Evolutionary conservation across 64 coral and sea anemone genomes (phyloP), one percentile per base, ranked within the genome.

Genomic region (Hydrozoanthus tunicans): DNA sequence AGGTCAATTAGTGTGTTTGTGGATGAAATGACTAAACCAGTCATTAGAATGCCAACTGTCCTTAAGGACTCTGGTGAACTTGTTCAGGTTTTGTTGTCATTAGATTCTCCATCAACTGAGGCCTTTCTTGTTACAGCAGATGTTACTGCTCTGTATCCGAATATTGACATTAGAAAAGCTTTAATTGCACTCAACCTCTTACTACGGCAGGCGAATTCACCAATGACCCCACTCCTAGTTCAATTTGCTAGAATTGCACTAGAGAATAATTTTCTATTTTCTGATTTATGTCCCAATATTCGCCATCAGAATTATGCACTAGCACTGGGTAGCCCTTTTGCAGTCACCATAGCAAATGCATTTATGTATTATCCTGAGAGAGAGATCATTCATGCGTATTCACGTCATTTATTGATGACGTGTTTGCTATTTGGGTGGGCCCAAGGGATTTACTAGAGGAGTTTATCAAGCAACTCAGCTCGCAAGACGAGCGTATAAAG

Each of bases 291-390:
- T 27, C 13, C 57, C 6, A 73, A 77, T 27, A 79, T 79, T 64
- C 78, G 51, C 27, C 89, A 90, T 62, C 73, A 90, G 78, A 53
- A 60, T 14, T 91, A 57, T 64, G 78, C 79, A 51, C 26, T 91
- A 11, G 65, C 79, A 13, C 82, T 82, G 90, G 6, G 90, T 15
- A 91, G 17, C 53, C 75, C 78, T 24, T 91, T 91, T 26, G 65
- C 90, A 25, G 74, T 73, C 62, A 83, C 80, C 6, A 81, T 70
- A 66, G 90, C 90, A 74, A 89, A 77, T 62, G 86, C 71, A 67
- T 77, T 89, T 89, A 89, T 89, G 69, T 89, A 76, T 77, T 89
- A 62, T 75, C 86, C 61, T 32, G 86, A 88, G 65, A 74, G 73
- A 73, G 84, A 74, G 23, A 88, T 88, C 20, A 56, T 86, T 51